phyloP scores from a whole-genome alignment of 2,113 vertebrate species.

The Passer domesticus region DNA sequence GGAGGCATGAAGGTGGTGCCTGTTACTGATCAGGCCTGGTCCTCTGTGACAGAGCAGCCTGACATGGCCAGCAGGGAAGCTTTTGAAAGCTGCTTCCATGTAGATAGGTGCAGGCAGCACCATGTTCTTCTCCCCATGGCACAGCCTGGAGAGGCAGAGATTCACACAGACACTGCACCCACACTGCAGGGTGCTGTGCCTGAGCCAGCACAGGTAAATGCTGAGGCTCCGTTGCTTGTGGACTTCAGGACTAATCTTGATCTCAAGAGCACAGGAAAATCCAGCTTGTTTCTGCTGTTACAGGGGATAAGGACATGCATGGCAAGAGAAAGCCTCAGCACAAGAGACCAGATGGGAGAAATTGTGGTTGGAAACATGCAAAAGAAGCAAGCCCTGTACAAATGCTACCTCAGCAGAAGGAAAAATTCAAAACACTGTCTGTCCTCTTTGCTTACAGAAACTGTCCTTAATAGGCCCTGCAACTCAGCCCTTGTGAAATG shows the following conservation, averaged over 20 bases:
- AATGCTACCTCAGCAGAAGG: neutral
- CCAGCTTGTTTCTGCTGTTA: neutral
- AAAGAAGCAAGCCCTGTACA: neutral
- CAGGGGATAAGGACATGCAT: neutral
- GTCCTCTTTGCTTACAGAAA: neutral
- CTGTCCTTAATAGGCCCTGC: neutral
- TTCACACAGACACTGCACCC: neutral
- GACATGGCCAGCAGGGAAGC: neutral
- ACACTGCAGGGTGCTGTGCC: neutral
- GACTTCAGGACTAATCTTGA: neutral
- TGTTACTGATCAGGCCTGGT: neutral
- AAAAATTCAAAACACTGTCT: neutral
- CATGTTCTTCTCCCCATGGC: accelerated
- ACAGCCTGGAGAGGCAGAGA: neutral
- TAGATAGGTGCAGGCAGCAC: neutral
- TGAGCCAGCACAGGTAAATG: neutral
- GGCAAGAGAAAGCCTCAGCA: neutral
- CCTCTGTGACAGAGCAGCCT: neutral
- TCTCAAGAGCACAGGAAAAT: neutral
- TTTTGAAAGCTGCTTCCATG: neutral
- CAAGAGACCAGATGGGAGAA: neutral
- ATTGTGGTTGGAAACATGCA: neutral
- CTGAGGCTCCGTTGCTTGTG: neutral
- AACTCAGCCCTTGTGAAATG: neutral
- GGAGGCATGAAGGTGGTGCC: neutral